Evolutionary conservation across 2,113 vertebrate genomes (phyloP).

Genomic region (Myiopsitta monachus): DNA sequence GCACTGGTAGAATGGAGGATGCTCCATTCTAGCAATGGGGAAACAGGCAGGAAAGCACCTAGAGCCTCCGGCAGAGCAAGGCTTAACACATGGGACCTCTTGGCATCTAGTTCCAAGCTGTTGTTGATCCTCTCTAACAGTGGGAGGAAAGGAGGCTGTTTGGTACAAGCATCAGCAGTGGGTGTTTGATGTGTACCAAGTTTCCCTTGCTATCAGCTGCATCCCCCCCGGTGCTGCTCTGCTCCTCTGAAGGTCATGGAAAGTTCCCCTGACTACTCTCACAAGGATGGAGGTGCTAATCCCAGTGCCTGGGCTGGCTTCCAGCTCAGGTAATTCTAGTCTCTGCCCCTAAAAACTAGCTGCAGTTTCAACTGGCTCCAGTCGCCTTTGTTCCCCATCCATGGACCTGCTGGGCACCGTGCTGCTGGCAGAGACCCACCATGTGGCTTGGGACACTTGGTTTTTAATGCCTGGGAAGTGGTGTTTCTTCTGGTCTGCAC

Average conservation of each 20-base stretch:
- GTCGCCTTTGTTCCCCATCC: background rate
- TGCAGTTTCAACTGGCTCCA: background rate
- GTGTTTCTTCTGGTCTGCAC: background rate
- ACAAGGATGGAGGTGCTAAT: background rate
- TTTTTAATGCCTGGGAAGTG: background rate
- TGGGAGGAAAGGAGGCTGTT: background rate
- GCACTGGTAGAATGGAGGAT: background rate
- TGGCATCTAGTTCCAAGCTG: background rate
- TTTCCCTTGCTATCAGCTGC: background rate
- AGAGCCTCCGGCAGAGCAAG: background rate
- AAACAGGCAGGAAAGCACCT: background rate
- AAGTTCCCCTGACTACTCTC: background rate
- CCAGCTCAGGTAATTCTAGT: constrained; percentile 21
- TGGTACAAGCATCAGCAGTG: accelerated
- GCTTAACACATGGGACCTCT: background rate
- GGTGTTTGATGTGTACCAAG: accelerated
- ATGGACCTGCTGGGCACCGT: background rate
- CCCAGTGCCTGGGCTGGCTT: background rate
- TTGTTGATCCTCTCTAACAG: background rate
- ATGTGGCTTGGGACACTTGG: accelerated
- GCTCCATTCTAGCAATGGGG: accelerated
- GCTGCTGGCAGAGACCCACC: background rate
- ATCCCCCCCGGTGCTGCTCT: accelerated
- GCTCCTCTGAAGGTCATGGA: background rate
- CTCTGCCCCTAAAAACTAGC: background rate